Evolutionary conservation across 2,888 invertebrate species (phyloP).

Genomic region (Folsomia candida): DNA sequence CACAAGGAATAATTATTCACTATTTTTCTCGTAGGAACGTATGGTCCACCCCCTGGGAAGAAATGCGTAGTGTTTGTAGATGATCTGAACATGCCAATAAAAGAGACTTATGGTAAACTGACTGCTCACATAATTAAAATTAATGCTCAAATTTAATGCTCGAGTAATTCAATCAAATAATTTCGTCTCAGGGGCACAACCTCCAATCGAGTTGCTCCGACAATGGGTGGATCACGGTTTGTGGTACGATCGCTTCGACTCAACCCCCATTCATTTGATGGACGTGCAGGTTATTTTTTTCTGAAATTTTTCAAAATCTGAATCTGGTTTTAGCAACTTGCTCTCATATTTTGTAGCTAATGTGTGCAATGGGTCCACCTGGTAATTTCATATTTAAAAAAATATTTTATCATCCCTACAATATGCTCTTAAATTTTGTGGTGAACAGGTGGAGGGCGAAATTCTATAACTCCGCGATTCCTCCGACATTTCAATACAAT

Average conservation of each 20-base stretch:
- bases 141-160: not conserved
- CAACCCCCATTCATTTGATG: slow-evolving; percentile 72
- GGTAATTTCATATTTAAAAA: no score
- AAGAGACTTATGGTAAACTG: slow-evolving; percentile 61
- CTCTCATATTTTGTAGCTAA: slow-evolving; percentile 62
- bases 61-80: slow-evolving; percentile 88
- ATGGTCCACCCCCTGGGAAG: slow-evolving; percentile 87
- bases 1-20: no score
- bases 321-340: no score
- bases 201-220: slow-evolving; percentile 85
- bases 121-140: slow-evolving; percentile 62
- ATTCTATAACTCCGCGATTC: slow-evolving; percentile 80
- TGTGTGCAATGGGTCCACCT: slow-evolving; percentile 83
- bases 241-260: slow-evolving; percentile 82
- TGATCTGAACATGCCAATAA: slow-evolving; percentile 91
- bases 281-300: slow-evolving; percentile 58
- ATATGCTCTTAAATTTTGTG: no score
- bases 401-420: no score
- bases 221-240: slow-evolving; percentile 86
- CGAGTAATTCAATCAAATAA: no score
- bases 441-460: slow-evolving; percentile 83
- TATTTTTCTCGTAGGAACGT: slow-evolving; percentile 65
- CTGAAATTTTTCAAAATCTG: not conserved
- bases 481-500: slow-evolving; percentile 83
- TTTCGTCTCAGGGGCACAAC: slow-evolving; percentile 71